These are phyloP conservation scores for Lutjanus campechanus DNA, from an alignment of 2,797 vertebrate species.

Conservation along the genomic window DNA sequence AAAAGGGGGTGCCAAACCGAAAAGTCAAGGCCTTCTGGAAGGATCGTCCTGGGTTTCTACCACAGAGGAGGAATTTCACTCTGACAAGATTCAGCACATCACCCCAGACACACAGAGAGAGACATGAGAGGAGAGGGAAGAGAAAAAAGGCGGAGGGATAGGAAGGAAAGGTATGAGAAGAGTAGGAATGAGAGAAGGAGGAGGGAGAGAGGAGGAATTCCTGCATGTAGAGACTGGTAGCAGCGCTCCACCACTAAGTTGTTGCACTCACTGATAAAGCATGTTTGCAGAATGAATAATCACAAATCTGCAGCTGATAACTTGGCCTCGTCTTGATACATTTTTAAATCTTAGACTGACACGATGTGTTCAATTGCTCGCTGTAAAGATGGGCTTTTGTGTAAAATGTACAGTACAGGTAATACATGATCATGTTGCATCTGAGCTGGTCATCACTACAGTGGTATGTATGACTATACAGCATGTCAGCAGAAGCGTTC, in stretches of 20 bases:
- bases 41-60: constrained; percentile 18
- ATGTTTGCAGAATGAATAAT: constrained; percentile 35
- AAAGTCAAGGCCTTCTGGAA: constrained; percentile 25
- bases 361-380: background rate
- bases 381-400: background rate
- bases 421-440: background rate
- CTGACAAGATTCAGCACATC: constrained; percentile 75
- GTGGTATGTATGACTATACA: background rate
- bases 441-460: background rate
- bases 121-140: background rate
- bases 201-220: constrained; percentile 54
- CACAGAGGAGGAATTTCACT: constrained; percentile 52
- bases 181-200: constrained; percentile 18
- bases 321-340: background rate
- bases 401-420: background rate
- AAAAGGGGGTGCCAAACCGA: background rate
- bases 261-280: constrained; percentile 24
- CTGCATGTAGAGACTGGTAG: constrained; percentile 66
- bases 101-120: constrained; percentile 1
- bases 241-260: constrained; percentile 15
- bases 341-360: background rate
- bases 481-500: background rate
- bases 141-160: background rate
- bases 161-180: constrained; percentile 38
- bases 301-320: constrained; percentile 23